Conservation (phyloP, 2,888 invertebrate genomes). For the Spatulosminthurus flaviceps region DNA sequence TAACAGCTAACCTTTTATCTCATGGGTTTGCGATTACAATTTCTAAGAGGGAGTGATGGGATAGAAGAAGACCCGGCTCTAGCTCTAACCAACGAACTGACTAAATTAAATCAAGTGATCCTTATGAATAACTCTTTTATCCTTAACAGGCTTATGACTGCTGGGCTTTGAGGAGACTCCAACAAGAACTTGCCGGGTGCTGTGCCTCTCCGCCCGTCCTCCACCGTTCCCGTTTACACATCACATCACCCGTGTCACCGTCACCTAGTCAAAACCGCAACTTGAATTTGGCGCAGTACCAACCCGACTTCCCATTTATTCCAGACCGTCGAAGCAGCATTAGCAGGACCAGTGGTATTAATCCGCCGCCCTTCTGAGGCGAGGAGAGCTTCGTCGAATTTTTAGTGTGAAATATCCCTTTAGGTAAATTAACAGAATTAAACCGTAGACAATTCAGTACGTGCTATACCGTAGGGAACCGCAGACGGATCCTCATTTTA, state of each 20-base stretch:
- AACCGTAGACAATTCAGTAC: slow-evolving; percentile 6
- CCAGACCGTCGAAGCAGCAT: slow-evolving; percentile 30
- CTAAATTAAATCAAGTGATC: slow-evolving; percentile 18
- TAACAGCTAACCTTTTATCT: slow-evolving; percentile 18
- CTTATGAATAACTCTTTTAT: slow-evolving; percentile 7
- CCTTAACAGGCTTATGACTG: slow-evolving; percentile 61
- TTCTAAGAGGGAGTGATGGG: neutral
- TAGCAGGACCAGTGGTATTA: neutral
- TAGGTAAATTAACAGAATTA: slow-evolving; percentile 1
- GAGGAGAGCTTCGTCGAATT: slow-evolving; percentile 21
- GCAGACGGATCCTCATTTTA: neutral
- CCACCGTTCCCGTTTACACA: slow-evolving; percentile 59
- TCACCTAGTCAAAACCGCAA: slow-evolving; percentile 51
- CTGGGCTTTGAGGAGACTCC: slow-evolving; percentile 63
- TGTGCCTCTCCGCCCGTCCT: slow-evolving; percentile 63
- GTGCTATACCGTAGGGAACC: neutral
- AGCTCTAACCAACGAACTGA: neutral
- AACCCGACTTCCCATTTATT: slow-evolving; percentile 25
- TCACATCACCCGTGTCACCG: slow-evolving; percentile 52
- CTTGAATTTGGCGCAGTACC: slow-evolving; percentile 33
- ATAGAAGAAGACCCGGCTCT: too few species aligned
- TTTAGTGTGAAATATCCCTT: slow-evolving; percentile 5
- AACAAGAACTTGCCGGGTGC: slow-evolving; percentile 63
- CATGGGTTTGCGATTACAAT: neutral
- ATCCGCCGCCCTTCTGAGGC: slow-evolving; percentile 27